These are phyloP conservation scores for Venusia cambrica DNA, from an alignment of 2,888 invertebrate species.

Conservation along the genomic window DNA sequence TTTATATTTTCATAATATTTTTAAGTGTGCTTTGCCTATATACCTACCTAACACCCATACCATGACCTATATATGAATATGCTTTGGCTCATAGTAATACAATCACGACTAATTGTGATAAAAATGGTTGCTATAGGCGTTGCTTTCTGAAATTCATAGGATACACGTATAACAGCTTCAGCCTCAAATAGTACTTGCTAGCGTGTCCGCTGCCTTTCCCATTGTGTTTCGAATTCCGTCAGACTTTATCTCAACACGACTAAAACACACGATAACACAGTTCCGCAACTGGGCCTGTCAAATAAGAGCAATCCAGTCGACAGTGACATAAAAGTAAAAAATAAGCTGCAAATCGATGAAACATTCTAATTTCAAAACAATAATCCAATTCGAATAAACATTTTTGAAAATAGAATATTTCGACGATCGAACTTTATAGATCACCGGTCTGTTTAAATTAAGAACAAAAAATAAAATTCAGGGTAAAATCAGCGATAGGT, in stretches of 20 bases:
- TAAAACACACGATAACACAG: conserved; percentile 23
- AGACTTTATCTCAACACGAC: conserved; percentile 34
- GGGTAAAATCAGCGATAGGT: neutral
- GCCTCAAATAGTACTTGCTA: conserved; percentile 36
- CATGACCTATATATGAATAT: too few species aligned
- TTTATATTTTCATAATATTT: too few species aligned
- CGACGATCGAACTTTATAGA: too few species aligned
- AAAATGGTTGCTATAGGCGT: conserved; percentile 1
- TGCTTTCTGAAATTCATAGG: conserved; percentile 4
- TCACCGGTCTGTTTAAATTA: too few species aligned
- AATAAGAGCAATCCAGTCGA: conserved; percentile 5
- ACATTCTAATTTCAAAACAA: too few species aligned
- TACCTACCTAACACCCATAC: too few species aligned
- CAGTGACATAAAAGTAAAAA: conserved; percentile 9
- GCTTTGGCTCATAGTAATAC: too few species aligned
- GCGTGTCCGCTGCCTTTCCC: conserved; percentile 67
- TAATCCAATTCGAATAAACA: too few species aligned
- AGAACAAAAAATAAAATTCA: too few species aligned
- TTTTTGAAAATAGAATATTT: too few species aligned
- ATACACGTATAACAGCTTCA: conserved; percentile 15
- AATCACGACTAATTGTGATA: neutral
- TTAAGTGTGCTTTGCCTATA: too few species aligned
- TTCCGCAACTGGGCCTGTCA: conserved; percentile 27
- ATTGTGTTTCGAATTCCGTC: conserved; percentile 42
- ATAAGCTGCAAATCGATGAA: neutral